phyloP scores from a whole-genome alignment of 2,797 vertebrate species.

The Crenichthys baileyi region DNA sequence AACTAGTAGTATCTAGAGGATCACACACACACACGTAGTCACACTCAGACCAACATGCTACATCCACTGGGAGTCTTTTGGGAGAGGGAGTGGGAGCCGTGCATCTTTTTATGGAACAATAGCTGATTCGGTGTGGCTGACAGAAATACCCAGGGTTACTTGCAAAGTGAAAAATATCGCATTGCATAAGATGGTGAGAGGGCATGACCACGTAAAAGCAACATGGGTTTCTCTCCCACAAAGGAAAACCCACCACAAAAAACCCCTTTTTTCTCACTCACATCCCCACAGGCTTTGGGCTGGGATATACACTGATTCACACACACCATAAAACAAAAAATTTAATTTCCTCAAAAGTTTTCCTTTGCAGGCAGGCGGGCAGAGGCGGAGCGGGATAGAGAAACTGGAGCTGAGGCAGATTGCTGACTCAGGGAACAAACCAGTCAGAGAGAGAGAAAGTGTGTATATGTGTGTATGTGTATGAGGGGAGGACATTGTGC shows the following conservation, averaged over 20 bases:
- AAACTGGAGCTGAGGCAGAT: conserved; percentile 80
- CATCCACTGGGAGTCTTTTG: conserved; percentile 66
- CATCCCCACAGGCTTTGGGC: conserved; percentile 24
- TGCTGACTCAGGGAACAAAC: conserved; percentile 83
- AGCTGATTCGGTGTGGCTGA: conserved; percentile 65
- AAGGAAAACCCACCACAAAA: conserved; percentile 28
- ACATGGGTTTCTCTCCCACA: conserved; percentile 71
- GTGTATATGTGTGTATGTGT: conserved; percentile 41
- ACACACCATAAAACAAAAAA: too few relatives aligned
- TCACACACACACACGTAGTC: conserved; percentile 21
- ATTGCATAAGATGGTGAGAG: conserved; percentile 80
- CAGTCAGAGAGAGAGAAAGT: conserved; percentile 52
- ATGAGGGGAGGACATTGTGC: conserved; percentile 61
- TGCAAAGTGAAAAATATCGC: conserved; percentile 83
- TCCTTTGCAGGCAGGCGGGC: conserved; percentile 67
- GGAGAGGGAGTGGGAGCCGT: conserved; percentile 47
- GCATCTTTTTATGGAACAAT: conserved; percentile 72
- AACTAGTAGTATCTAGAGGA: conserved; percentile 69
- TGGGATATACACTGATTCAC: conserved; percentile 27
- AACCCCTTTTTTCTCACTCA: conserved; percentile 19
- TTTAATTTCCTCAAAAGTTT: too few relatives aligned
- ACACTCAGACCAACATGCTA: conserved; percentile 50
- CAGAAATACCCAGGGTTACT: conserved; percentile 80
- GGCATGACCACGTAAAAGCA: conserved; percentile 80
- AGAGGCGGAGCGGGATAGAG: conserved; percentile 69